Conservation (phyloP, 2,113 vertebrate genomes). For the Danionella cerebrum region DNA sequence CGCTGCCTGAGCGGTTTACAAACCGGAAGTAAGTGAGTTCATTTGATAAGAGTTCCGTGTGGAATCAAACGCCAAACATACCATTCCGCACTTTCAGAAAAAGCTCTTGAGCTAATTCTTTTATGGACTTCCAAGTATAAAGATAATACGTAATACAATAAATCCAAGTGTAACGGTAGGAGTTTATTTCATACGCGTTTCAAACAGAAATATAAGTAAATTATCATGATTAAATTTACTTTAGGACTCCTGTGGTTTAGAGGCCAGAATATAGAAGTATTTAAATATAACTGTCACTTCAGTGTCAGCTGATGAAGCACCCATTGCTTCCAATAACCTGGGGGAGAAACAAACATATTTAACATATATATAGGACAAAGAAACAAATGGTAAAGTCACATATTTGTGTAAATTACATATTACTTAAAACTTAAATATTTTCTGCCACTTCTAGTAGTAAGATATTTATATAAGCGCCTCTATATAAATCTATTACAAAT, state of each 20-base stretch:
- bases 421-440: too few relatives aligned
- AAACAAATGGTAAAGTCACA: not conserved
- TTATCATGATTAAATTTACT: not conserved
- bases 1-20: conserved; percentile 4
- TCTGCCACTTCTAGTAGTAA: too few relatives aligned
- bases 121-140: not conserved
- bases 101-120: not conserved
- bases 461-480: too few relatives aligned
- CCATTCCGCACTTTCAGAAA: not conserved
- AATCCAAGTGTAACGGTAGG: not conserved
- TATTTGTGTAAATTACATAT: too few relatives aligned
- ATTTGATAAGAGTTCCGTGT: not conserved
- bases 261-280: conserved; percentile 50
- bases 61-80: not conserved
- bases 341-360: not conserved
- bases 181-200: not conserved
- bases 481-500: too few relatives aligned
- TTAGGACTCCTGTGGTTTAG: conserved; percentile 38
- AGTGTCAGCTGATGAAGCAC: conserved; percentile 37
- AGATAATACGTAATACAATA: not conserved
- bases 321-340: conserved; percentile 51
- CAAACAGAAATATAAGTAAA: not conserved
- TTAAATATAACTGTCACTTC: conserved; percentile 44
- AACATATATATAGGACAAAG: not conserved
- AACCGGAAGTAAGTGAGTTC: conserved; percentile 17